phyloP scores from a whole-genome alignment of 1,140 invertebrate species.

The Eumeta japonica region DNA sequence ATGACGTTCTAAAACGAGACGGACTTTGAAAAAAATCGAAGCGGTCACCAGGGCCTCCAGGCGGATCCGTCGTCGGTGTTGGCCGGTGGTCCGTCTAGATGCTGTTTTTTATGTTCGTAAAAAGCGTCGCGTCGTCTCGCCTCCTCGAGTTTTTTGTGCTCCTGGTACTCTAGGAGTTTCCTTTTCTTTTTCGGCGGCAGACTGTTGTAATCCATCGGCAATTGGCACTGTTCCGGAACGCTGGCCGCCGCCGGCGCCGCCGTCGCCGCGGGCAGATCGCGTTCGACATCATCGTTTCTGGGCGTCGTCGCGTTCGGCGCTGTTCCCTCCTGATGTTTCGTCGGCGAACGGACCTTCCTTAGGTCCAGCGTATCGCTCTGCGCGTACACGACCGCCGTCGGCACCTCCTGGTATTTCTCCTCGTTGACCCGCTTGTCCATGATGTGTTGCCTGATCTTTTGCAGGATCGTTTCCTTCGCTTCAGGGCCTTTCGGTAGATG shows the following conservation, averaged over 20 bases:
- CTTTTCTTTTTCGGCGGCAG: conserved; percentile 54
- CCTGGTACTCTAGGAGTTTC: conserved; percentile 52
- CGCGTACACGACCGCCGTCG: conserved; percentile 12
- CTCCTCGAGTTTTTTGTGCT: conserved; percentile 52
- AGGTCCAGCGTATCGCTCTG: conserved; percentile 38
- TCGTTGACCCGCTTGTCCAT: conserved; percentile 53
- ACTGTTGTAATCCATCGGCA: conserved; percentile 51
- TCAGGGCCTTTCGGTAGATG: conserved; percentile 49
- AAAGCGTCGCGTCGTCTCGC: conserved; percentile 42
- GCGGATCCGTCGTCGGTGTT: conserved; percentile 31
- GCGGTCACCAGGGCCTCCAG: conserved; percentile 46
- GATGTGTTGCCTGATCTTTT: conserved; percentile 55
- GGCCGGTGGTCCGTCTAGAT: conserved; percentile 24
- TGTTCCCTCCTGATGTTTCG: conserved; percentile 19
- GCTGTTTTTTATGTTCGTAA: conserved; percentile 38
- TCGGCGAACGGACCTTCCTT: conserved; percentile 40
- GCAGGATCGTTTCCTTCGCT: conserved; percentile 49
- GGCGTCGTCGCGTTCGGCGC: conserved; percentile 19
- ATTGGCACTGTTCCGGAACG: conserved; percentile 48
- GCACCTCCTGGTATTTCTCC: conserved; percentile 15
- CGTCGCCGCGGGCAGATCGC: conserved; percentile 13
- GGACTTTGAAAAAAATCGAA: no score
- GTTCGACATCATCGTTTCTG: no score
- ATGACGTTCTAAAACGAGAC: no score
- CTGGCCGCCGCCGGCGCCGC: conserved; percentile 23